These are phyloP conservation scores for Falco punctatus DNA, from an alignment of 2,113 vertebrate genomes.

Conservation along the genomic window DNA sequence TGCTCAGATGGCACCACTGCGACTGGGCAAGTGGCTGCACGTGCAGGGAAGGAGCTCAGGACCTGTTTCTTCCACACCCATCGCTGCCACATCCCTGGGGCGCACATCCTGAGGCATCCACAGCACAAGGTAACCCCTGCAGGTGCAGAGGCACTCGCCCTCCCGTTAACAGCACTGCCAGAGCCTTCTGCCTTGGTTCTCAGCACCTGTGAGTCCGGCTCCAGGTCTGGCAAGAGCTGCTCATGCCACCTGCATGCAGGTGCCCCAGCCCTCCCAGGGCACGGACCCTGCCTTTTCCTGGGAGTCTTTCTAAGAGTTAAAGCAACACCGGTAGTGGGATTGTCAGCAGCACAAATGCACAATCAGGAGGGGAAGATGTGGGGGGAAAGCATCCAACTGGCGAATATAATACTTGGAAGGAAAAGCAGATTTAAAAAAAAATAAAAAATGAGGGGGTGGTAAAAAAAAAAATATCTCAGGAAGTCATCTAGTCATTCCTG, in stretches of 20 bases:
- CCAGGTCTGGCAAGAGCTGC: neutral
- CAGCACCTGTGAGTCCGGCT: neutral
- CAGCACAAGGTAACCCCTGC: neutral
- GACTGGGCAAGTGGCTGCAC: fast-evolving
- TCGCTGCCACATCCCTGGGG: neutral
- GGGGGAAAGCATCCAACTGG: constrained; percentile 59
- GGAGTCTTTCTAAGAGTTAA: constrained; percentile 31
- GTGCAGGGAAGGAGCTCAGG: neutral
- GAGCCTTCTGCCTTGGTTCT: neutral
- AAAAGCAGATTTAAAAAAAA: constrained; percentile 62
- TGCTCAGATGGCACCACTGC: neutral
- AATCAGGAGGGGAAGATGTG: constrained; percentile 61
- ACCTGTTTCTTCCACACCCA: neutral
- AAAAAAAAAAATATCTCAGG: constrained; percentile 60
- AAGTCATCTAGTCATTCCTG: constrained; percentile 71
- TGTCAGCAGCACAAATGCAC: constrained; percentile 53
- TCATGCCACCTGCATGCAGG: fast-evolving
- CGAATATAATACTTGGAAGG: constrained; percentile 70
- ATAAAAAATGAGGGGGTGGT: constrained; percentile 52
- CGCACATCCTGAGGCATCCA: neutral
- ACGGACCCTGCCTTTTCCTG: neutral
- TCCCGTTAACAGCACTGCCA: fast-evolving
- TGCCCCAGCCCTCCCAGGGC: fast-evolving
- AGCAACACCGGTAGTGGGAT: constrained; percentile 36
- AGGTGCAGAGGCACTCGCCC: neutral